Percentiles rank a stretch among this genome's conserved stretches.
phyloP scores from a whole-genome alignment of 2,888 invertebrate species.

The Xiphydria camelus region DNA sequence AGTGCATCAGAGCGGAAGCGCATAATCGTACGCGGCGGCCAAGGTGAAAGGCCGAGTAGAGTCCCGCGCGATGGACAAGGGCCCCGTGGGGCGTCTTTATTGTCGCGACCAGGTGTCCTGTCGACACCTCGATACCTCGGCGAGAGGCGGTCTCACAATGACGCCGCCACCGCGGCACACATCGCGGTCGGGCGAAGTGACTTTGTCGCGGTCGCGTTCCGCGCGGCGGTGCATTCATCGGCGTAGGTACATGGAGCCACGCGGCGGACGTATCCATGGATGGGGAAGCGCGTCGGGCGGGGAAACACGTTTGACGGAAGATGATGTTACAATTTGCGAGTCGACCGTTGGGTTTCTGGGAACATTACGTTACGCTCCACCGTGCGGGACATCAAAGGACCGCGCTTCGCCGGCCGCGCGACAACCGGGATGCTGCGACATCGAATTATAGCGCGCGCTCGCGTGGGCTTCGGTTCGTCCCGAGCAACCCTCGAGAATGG shows the following conservation, averaged over 20 bases:
- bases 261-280: too few relatives aligned
- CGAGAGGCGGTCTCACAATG: slow-evolving; percentile 18
- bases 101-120: slow-evolving; percentile 47
- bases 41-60: slow-evolving; percentile 23
- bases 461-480: too few relatives aligned
- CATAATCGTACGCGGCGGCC: slow-evolving; percentile 37
- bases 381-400: neutral
- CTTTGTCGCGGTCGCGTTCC: neutral
- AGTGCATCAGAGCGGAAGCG: slow-evolving; percentile 39
- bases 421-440: too few relatives aligned
- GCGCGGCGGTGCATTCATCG: too few relatives aligned
- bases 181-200: neutral
- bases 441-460: too few relatives aligned
- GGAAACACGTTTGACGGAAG: slow-evolving; percentile 16
- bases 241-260: too few relatives aligned
- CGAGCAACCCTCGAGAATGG: too few relatives aligned
- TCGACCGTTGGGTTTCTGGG: neutral
- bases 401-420: too few relatives aligned
- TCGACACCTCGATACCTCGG: slow-evolving; percentile 47
- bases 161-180: too few relatives aligned
- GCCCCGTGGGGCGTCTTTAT: slow-evolving; percentile 36
- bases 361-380: neutral
- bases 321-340: slow-evolving; percentile 10
- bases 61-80: slow-evolving; percentile 27
- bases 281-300: too few relatives aligned